Evolutionary conservation across 1,140 invertebrate genomes (phyloP).

Genomic region (Drosophila ficusphila): DNA sequence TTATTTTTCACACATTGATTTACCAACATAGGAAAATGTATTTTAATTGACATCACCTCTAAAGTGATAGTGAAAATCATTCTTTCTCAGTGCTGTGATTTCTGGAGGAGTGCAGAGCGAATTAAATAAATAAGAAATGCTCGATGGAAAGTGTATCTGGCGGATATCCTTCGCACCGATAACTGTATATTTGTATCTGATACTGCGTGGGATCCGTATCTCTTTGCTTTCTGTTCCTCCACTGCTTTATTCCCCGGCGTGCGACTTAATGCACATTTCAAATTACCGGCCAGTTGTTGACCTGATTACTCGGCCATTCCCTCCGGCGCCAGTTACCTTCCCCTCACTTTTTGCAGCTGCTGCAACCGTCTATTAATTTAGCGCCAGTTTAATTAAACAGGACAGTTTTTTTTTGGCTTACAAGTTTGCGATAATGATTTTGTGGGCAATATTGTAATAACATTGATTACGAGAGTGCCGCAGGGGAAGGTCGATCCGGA

Average conservation of each 20-base stretch:
- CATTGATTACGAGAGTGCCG: slow-evolving; percentile 46
- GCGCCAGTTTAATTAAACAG: slow-evolving; percentile 50
- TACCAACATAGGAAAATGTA: too few species aligned
- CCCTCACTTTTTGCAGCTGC: not conserved
- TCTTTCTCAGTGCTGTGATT: not conserved
- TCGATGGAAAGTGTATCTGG: slow-evolving; percentile 9
- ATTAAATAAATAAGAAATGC: slow-evolving; percentile 11
- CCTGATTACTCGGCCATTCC: slow-evolving; percentile 54
- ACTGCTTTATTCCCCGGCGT: slow-evolving; percentile 33
- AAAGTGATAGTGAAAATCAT: not conserved
- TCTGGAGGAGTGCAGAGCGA: slow-evolving; percentile 2
- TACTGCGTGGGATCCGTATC: not conserved
- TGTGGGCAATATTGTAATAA: slow-evolving; percentile 51
- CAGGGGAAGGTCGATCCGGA: not conserved
- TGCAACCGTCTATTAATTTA: slow-evolving; percentile 53
- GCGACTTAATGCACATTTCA: slow-evolving; percentile 54
- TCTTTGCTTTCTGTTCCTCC: not conserved
- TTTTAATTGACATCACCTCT: too few species aligned
- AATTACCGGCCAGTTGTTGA: slow-evolving; percentile 59
- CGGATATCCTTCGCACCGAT: slow-evolving; percentile 2
- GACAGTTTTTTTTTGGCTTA: slow-evolving; percentile 15
- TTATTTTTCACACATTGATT: too few species aligned
- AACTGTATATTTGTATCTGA: slow-evolving; percentile 1
- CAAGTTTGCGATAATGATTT: slow-evolving; percentile 40
- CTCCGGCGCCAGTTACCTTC: slow-evolving; percentile 14